Base-by-base conservation (phyloP, 1,140 invertebrate species). In the Drosophila arizonae region DNA sequence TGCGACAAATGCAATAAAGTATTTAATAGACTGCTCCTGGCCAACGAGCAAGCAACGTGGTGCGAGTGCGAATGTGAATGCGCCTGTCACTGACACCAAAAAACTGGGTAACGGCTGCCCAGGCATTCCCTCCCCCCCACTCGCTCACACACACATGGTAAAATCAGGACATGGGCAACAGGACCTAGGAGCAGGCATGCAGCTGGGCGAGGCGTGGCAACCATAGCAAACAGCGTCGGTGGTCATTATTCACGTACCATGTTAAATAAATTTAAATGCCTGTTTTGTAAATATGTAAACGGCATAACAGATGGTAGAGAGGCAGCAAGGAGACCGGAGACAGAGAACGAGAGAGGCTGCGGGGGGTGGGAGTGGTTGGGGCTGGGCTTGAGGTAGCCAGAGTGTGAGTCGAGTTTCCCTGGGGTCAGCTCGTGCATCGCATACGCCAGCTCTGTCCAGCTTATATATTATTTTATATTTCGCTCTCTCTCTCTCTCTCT, bases 1-100 rank as follows among this genome's bases (percentile, higher is more conserved):
- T 90, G 79, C 87, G 81, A 86, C 81, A 90, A 90, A 90, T 90
- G 86, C 86, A 90, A 90, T 90, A 90, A 90, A 90, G 87, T 82
- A 90, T 90, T 90, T 90, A 90, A 90, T 90, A 90, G 86, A 90
- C 86, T 90, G 84, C 72, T 86, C 72, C 82, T 87, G 82, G 84
- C 62, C 81, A 54, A 15, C 57, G 54, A 41, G 41, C 56, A 33
- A 41, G 41, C 56, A 33, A 79, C 64, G 57, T 62, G 43, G 61
- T 66, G 62, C 5, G 43, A 45, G 43, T 24, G 21, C 21, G 10
- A 13, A 56, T 66, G 63, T 0, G 43, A 46, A 13, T 46, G 43
- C 71, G 75, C 75, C 81, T 86, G 84, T 82, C 84, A 76, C 54
- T 86, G 82, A 86, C 82, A 88, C 84, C 82, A 68, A 70, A 81